Conservation (phyloP, 2,113 vertebrate genomes). For the Eclectus roratus region DNA sequence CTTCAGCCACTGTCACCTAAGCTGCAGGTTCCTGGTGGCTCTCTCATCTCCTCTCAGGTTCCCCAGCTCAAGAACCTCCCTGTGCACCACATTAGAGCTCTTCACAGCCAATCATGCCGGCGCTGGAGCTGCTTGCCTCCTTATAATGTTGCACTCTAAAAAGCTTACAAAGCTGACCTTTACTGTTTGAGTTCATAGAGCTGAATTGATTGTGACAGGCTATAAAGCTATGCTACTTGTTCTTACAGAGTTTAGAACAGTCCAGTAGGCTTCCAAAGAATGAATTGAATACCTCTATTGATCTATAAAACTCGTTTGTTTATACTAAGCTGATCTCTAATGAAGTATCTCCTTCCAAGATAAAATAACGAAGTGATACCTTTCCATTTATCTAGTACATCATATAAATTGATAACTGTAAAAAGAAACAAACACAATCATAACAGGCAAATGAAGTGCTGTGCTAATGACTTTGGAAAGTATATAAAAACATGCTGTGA, state of each 20-base stretch:
- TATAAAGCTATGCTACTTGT: neutral
- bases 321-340: neutral
- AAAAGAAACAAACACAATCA: neutral
- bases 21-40: neutral
- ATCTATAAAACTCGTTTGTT: neutral
- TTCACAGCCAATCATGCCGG: fast-evolving
- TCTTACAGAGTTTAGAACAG: neutral
- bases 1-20: neutral
- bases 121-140: neutral
- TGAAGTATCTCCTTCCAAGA: neutral
- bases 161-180: neutral
- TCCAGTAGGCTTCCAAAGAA: neutral
- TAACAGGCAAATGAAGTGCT: neutral
- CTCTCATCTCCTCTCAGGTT: neutral
- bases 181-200: neutral
- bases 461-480: neutral
- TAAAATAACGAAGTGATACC: neutral
- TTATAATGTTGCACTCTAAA: neutral
- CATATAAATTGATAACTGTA: neutral
- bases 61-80: no score
- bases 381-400: neutral
- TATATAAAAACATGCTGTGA: neutral
- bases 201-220: neutral
- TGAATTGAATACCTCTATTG: neutral
- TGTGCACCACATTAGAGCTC: no score